These are phyloP conservation scores for Pteruthius melanotis DNA, from an alignment of 2,113 vertebrate species.

Conservation along the genomic window DNA sequence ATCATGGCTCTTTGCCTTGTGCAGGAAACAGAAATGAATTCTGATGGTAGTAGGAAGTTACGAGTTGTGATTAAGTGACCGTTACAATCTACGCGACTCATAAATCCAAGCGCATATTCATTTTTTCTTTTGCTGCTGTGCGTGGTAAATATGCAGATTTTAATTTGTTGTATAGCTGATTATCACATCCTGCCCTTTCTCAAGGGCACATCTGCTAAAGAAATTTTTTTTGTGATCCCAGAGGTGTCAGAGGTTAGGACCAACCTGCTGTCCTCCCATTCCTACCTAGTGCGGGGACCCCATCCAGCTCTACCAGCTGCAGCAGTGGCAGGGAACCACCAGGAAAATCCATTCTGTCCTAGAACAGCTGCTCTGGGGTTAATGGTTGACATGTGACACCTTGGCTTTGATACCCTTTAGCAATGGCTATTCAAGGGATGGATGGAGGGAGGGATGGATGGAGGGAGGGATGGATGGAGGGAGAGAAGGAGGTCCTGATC, in stretches of 20 bases:
- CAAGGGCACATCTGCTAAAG: not conserved
- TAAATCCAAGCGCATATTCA: not conserved
- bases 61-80: not conserved
- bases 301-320: not conserved
- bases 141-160: not conserved
- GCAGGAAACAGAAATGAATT: not conserved
- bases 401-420: not conserved
- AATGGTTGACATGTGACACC: accelerated
- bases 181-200: not conserved
- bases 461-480: not conserved
- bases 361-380: not conserved
- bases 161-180: not conserved
- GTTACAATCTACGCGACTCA: not conserved
- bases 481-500: not conserved
- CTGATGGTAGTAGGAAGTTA: not conserved
- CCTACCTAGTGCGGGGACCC: not conserved
- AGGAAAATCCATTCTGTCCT: not conserved
- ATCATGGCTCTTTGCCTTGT: not conserved
- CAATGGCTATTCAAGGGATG: not conserved
- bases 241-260: not conserved
- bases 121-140: not conserved
- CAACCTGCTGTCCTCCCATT: not conserved
- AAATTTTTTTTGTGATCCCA: not conserved
- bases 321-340: not conserved
- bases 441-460: not conserved